A percentile compares a stretch with the other conserved stretches of the same genome.
Evolutionary conservation across 2,113 vertebrate genomes (phyloP).

Genomic region (Cyphomyrus discorhynchus): DNA sequence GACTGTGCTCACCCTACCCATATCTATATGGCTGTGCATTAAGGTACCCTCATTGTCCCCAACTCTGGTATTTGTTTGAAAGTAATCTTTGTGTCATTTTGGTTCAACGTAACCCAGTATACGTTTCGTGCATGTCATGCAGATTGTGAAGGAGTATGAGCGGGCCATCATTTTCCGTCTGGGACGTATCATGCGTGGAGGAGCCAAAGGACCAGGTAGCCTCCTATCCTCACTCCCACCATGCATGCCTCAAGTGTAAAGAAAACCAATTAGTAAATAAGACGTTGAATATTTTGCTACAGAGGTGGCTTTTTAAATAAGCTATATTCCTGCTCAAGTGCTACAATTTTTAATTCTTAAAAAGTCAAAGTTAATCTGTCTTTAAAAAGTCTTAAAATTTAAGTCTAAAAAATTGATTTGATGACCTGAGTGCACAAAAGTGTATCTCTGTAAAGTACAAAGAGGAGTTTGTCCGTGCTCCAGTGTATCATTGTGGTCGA

Average conservation of each 20-base stretch:
- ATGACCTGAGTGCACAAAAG: background rate
- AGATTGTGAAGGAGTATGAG: conserved; percentile 94
- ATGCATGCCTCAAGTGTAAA: background rate
- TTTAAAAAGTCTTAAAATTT: too few species aligned
- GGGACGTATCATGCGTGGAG: conserved; percentile 82
- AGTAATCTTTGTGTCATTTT: background rate
- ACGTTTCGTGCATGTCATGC: conserved; percentile 20
- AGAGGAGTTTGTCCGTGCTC: background rate
- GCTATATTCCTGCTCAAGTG: background rate
- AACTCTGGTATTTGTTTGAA: background rate
- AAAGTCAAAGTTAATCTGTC: too few species aligned
- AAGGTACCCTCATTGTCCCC: conserved; percentile 65
- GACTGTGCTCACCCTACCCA: conserved; percentile 67
- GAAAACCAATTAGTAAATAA: background rate
- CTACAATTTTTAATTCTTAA: background rate
- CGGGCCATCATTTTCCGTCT: conserved; percentile 88
- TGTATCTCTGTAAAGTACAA: background rate
- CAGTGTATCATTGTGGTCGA: background rate
- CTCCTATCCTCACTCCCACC: background rate
- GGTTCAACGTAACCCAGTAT: background rate
- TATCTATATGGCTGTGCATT: conserved; percentile 92
- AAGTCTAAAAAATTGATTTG: background rate
- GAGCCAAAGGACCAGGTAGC: conserved; percentile 87
- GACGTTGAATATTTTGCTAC: background rate
- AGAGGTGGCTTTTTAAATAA: background rate